These are phyloP conservation scores for Oreochromis spilurus DNA, from an alignment of 2,113 vertebrate genomes.

Conservation along the genomic window DNA sequence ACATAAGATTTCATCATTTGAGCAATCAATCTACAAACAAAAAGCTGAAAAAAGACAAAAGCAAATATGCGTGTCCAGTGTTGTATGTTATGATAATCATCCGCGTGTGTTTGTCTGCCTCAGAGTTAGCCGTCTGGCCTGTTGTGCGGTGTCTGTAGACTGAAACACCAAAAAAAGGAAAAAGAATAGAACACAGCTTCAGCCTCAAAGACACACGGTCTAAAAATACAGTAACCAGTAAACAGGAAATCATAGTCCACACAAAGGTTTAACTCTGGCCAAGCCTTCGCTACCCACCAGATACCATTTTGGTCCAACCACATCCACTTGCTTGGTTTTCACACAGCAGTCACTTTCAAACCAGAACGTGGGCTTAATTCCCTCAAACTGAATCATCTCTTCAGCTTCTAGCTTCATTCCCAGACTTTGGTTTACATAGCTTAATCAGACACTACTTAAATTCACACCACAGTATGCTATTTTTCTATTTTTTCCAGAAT, in stretches of 20 bases:
- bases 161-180: conserved; percentile 4
- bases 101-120: background rate
- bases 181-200: conserved; percentile 1
- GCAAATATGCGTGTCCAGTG: background rate
- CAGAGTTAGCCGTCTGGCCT: background rate
- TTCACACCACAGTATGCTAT: background rate
- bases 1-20: background rate
- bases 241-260: conserved; percentile 54
- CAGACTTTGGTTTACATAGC: background rate
- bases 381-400: background rate
- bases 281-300: conserved; percentile 25
- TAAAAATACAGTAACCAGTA: conserved; percentile 38
- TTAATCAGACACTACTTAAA: background rate
- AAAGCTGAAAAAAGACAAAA: background rate
- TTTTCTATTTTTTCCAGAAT: background rate
- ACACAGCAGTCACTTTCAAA: conserved; percentile 12
- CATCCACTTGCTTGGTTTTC: conserved; percentile 48
- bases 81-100: background rate
- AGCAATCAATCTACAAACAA: background rate
- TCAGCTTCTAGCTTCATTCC: background rate
- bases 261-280: conserved; percentile 37
- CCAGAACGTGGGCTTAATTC: conserved; percentile 11
- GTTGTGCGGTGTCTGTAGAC: background rate
- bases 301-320: conserved; percentile 51
- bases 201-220: conserved; percentile 27